These are phyloP conservation scores for Arremon aurantiirostris DNA, from an alignment of 2,797 vertebrate species.

Conservation along the genomic window DNA sequence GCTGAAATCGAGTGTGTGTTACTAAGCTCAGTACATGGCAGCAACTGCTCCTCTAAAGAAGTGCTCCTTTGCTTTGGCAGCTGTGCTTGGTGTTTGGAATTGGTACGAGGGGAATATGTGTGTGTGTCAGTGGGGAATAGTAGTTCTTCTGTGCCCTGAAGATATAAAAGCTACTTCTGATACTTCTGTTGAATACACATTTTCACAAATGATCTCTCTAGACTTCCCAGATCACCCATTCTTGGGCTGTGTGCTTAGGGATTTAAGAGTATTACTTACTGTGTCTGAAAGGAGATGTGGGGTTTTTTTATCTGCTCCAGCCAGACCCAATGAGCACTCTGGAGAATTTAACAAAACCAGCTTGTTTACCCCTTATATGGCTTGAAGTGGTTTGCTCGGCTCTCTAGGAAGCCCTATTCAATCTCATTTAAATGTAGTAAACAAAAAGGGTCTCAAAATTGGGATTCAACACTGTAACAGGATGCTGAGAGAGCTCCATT, in stretches of 20 bases:
- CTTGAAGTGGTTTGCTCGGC: slow-evolving; percentile 49
- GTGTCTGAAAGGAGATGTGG: slow-evolving; percentile 17
- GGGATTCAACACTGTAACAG: slow-evolving; percentile 49
- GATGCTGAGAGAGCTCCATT: slow-evolving; percentile 51
- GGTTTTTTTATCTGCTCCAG: slow-evolving; percentile 11
- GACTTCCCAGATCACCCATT: slow-evolving; percentile 19
- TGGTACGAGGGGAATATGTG: neutral
- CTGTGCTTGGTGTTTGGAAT: neutral
- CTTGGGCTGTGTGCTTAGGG: slow-evolving; percentile 19
- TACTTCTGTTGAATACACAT: slow-evolving; percentile 37
- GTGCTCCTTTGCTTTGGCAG: slow-evolving; percentile 22
- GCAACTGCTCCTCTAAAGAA: slow-evolving; percentile 27
- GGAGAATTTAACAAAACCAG: slow-evolving; percentile 59
- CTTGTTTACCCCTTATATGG: slow-evolving; percentile 42
- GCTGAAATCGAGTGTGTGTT: slow-evolving; percentile 20
- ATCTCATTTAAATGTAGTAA: slow-evolving; percentile 57
- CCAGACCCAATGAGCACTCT: slow-evolving; percentile 23
- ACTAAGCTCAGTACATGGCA: slow-evolving; percentile 25
- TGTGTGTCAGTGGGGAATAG: slow-evolving; percentile 1
- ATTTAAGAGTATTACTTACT: slow-evolving; percentile 38
- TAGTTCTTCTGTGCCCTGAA: slow-evolving; percentile 44
- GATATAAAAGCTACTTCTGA: slow-evolving; percentile 46
- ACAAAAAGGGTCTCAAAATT: slow-evolving; percentile 59
- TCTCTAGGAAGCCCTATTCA: slow-evolving; percentile 60
- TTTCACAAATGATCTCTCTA: slow-evolving; percentile 33